Percentiles rank a stretch among this genome's conserved stretches.
Evolutionary conservation across 1,140 invertebrate genomes (phyloP).

Genomic region (Amphibalanus amphitrite): DNA sequence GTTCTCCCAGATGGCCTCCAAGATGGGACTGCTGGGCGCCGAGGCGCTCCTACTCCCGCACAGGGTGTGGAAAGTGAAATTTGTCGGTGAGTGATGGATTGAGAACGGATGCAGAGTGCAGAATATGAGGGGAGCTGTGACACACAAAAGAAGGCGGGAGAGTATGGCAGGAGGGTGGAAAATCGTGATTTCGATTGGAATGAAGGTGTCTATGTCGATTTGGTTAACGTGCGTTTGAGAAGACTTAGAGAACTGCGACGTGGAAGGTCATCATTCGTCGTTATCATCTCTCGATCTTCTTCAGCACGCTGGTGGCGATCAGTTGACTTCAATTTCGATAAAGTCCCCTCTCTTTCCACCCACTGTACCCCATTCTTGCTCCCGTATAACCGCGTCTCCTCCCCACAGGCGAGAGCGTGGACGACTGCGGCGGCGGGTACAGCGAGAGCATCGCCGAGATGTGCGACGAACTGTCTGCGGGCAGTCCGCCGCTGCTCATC

Average conservation of each 20-base stretch:
- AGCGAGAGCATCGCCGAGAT: constrained; percentile 95
- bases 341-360: no score
- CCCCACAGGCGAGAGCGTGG: constrained; percentile 71
- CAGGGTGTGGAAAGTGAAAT: constrained; percentile 94
- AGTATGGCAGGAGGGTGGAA: no score
- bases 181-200: no score
- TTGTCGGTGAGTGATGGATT: constrained; percentile 63
- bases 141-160: no score
- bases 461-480: constrained; percentile 77
- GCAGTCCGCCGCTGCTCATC: constrained; percentile 70
- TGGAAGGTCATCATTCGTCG: constrained; percentile 43
- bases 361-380: no score
- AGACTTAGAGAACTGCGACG: no score
- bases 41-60: constrained; percentile 80
- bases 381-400: not conserved
- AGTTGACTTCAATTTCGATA: constrained; percentile 53
- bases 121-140: no score
- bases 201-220: no score
- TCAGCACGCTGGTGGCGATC: constrained; percentile 81
- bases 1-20: constrained; percentile 90
- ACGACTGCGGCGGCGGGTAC: constrained; percentile 93
- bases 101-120: no score
- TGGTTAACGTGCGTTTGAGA: no score
- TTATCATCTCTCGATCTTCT: constrained; percentile 80
- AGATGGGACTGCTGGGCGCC: constrained; percentile 64